A percentile compares a stretch with the other conserved stretches of the same genome.
phyloP scores from a whole-genome alignment of 2,113 vertebrate genomes.

The Takifugu flavidus region DNA sequence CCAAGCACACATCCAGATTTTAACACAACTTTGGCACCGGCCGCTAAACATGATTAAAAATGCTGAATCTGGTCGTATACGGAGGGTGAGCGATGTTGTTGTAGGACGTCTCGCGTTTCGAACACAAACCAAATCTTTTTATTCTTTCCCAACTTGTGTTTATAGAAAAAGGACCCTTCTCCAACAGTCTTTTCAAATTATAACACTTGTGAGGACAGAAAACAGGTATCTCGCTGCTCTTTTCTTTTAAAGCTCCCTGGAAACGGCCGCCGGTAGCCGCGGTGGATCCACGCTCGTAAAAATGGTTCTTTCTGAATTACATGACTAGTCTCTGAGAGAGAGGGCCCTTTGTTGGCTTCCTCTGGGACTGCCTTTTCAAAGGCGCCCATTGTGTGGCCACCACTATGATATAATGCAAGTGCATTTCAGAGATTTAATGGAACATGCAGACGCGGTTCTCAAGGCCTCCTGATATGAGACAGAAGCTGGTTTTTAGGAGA shows the following conservation, averaged over 20 bases:
- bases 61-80: too few relatives aligned
- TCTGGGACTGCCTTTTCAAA: constrained; percentile 68
- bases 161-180: constrained; percentile 20
- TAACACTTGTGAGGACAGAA: constrained; percentile 16
- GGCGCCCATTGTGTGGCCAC: constrained; percentile 66
- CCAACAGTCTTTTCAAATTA: constrained; percentile 29
- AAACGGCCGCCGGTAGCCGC: constrained; percentile 37
- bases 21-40: too few relatives aligned
- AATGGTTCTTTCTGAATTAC: constrained; percentile 66
- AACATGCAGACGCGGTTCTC: constrained; percentile 59
- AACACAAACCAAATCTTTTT: neutral
- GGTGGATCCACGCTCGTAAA: constrained; percentile 31
- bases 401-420: constrained; percentile 72
- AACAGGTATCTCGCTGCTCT: constrained; percentile 37
- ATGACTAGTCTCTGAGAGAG: constrained; percentile 60
- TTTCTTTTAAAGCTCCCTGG: constrained; percentile 24
- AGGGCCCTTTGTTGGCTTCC: constrained; percentile 67
- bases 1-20: too few relatives aligned
- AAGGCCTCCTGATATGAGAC: constrained; percentile 49
- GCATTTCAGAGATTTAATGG: constrained; percentile 75
- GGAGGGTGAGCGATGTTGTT: too few relatives aligned
- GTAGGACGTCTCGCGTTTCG: too few relatives aligned
- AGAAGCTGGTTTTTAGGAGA: constrained; percentile 31
- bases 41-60: too few relatives aligned
- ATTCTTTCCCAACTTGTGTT: constrained; percentile 5